Evolutionary conservation across 2,888 invertebrate species (phyloP), one percentile per base, ranked within the genome.

Genomic region (Trichogramma evanescens): DNA sequence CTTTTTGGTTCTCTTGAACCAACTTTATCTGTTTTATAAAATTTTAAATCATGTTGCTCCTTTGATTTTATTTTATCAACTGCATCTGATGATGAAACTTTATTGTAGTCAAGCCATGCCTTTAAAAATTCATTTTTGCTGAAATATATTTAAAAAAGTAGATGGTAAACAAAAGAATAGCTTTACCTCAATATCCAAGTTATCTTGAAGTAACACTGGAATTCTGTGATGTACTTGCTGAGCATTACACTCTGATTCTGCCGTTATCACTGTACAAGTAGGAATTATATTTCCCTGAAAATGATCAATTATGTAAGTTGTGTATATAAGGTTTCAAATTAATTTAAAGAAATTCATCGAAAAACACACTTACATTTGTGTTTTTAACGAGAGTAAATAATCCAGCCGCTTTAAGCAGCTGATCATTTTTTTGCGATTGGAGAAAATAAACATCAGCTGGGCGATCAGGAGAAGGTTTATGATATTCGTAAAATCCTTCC

Each of bases 401-500:
- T 50, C 64, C 64, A 42, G 62, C 62, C 38, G 58, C 62, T 54
- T 60, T 64, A 13, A 64, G 48, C 50, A 64, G 51, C 8, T 8
- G 13, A 13, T 59, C 43, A 48, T 52, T 59, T 4, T 64, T n/a
- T 4, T 10, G 6, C 13, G 61, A 64, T 8, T 62, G 55, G 40
- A 62, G 46, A 43, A 51, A 64, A 56, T 60, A 62, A 53, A 62
- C 50, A 48, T 62, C 62, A 46, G 58, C 54, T 51, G 56, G 42
- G 41, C 55, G 44, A 8, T 50, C 49, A 7, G 42, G 51, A 51
- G 45, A 9, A 44, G 54, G 59, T 59, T 62, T 59, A 10, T 50
- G 9, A 44, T 43, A 59, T 38, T 64, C 64, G 50, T 10, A 64
- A 40, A 64, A 64, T 6, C 62, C 64, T 55, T 64, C 62, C 59